phyloP scores from a whole-genome alignment of 2,113 vertebrate species.

The Pelodiscus sinensis region DNA sequence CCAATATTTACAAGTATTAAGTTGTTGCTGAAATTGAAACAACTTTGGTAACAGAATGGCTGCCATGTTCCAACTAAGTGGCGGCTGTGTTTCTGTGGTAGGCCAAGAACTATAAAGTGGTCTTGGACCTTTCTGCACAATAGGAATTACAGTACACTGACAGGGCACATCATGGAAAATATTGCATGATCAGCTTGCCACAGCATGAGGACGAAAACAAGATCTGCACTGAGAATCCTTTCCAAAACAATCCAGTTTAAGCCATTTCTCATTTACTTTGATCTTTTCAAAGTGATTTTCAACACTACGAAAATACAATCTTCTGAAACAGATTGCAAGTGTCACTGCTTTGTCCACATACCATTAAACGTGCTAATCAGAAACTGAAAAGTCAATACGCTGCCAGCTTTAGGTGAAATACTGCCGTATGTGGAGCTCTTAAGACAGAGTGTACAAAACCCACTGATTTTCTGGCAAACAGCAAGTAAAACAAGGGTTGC shows the following conservation, averaged over 20 bases:
- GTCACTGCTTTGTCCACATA: not conserved
- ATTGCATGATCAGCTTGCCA: not conserved
- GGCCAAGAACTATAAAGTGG: not conserved
- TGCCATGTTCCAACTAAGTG: fast-evolving
- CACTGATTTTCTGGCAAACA: not conserved
- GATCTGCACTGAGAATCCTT: not conserved
- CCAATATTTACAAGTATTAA: not conserved
- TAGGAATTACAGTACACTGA: fast-evolving
- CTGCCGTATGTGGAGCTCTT: not conserved
- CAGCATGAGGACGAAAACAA: not conserved
- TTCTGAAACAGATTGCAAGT: not conserved
- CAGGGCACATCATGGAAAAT: not conserved
- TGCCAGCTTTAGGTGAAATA: not conserved
- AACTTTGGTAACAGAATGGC: not conserved
- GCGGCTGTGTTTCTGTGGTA: not conserved
- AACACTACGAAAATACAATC: not conserved
- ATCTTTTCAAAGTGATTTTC: not conserved
- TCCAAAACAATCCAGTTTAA: not conserved
- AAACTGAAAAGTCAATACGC: not conserved
- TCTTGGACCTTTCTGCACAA: not conserved
- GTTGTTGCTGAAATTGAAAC: not conserved
- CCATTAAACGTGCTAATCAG: not conserved
- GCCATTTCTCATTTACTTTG: not conserved
- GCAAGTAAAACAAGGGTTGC: not conserved
- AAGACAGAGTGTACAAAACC: fast-evolving